Evolutionary conservation across 2,797 vertebrate species (phyloP), one percentile per base, ranked within the genome.

Genomic region (Distichodus sexfasciatus): DNA sequence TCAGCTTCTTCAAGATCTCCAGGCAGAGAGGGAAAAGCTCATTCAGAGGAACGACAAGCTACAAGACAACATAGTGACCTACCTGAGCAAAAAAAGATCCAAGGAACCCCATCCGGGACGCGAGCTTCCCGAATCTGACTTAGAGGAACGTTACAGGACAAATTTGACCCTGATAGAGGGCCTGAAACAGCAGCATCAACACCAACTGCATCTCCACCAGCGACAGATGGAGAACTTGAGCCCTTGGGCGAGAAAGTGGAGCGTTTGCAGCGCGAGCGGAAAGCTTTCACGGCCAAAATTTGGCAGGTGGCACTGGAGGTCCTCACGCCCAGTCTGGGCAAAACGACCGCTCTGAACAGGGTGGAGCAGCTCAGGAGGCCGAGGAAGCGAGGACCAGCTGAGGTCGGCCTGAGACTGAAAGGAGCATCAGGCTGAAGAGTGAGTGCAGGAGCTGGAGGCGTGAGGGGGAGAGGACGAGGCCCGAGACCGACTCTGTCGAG

Each of bases 391-490:
- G 63, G 65, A 75, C 0, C 85, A 83, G 50, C 76, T 92, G 74
- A n/a, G n/a, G 81, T 75, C 8, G n/a, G n/a, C 26, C 82, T 85
- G 40, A 81, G 86, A 0, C 77, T 89, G 2, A 86, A 89, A n/a
- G n/a, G 72, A 90, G 92, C 62, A 83, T 91, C 78, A 88, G 84
- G 69, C 78, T 94, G 61, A 89, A 75, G 67, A 85, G 80, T 19
- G 84, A 71, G 74, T 89, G 44, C 23, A 11, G 43, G 80, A 73
- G 0, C 80, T 90, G 5, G 87, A 93, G 51, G 78, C 48, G n/a
- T 0, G 53, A 60, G n/a, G 63, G 90, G 75, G 66, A 72, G 3
- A n/a, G n/a, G n/a, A n/a, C n/a, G n/a, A n/a, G n/a, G 6, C 50
- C 81, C 1, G 76, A 86, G 3, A 79, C 83, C 1, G 87, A 88